These are phyloP conservation scores for Malthinus seriepunctatus DNA, from an alignment of 2,888 invertebrate genomes.

Conservation along the genomic window DNA sequence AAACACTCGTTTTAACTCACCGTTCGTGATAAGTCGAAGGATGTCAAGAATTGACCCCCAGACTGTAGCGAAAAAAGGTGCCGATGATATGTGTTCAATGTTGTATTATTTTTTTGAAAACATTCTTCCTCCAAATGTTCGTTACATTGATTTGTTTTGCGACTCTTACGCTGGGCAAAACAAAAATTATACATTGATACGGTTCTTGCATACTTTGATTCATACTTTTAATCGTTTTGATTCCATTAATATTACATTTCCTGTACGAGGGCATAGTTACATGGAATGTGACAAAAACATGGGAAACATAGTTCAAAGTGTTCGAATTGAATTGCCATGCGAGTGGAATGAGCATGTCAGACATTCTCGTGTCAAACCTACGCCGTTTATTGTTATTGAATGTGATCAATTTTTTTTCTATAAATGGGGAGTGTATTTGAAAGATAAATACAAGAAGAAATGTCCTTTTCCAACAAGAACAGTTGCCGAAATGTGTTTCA, in stretches of 20 bases:
- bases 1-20: no score
- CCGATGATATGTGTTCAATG: conserved; percentile 22
- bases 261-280: conserved; percentile 19
- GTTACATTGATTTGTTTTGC: conserved; percentile 36
- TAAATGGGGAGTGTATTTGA: conserved; percentile 1
- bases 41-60: no score
- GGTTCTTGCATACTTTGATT: conserved; percentile 35
- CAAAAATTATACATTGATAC: conserved; percentile 27
- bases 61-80: conserved; percentile 35
- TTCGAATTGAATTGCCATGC: not conserved
- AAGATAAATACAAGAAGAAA: not conserved
- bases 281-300: conserved; percentile 35
- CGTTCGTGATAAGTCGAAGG: no score
- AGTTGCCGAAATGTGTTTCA: not conserved
- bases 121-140: conserved; percentile 17
- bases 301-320: conserved; percentile 30
- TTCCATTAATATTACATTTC: conserved; percentile 28
- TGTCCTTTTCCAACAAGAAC: not conserved
- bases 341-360: not conserved
- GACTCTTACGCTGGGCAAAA: conserved; percentile 34
- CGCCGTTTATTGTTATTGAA: conserved; percentile 1
- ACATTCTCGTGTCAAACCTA: not conserved
- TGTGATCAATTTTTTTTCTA: not conserved
- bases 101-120: conserved; percentile 22
- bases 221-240: conserved; percentile 30